These are phyloP conservation scores for Myiozetetes cayanensis DNA, from an alignment of 2,113 vertebrate genomes.

Conservation along the genomic window DNA sequence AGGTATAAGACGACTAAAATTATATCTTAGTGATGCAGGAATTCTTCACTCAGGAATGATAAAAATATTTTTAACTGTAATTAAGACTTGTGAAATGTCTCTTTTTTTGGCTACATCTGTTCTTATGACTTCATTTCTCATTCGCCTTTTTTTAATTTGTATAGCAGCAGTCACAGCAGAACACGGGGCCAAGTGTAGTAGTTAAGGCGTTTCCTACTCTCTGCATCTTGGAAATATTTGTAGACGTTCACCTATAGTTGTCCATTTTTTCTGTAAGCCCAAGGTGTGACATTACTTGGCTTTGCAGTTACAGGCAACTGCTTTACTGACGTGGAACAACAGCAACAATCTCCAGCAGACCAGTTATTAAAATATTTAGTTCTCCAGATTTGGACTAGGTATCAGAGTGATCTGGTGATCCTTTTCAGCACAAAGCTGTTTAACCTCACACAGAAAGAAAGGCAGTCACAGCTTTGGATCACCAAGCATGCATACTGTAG, in stretches of 20 bases:
- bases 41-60: neutral
- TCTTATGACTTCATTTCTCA: neutral
- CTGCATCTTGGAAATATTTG: neutral
- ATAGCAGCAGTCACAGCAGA: neutral
- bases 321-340: neutral
- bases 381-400: neutral
- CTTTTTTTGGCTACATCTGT: neutral
- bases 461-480: neutral
- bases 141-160: neutral
- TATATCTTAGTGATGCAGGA: slow-evolving; percentile 32
- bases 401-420: neutral
- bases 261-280: neutral
- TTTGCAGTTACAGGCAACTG: neutral
- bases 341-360: neutral
- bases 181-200: neutral
- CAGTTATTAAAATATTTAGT: neutral
- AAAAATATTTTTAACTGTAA: slow-evolving; percentile 40
- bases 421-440: neutral
- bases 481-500: neutral
- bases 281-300: neutral
- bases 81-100: slow-evolving; percentile 9
- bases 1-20: slow-evolving; percentile 46
- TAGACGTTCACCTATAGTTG: neutral
- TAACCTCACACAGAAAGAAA: neutral
- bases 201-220: neutral